A percentile compares a stretch with the other conserved stretches of the same genome.
These are phyloP conservation scores for Pomacea maculata DNA, from an alignment of 1,140 invertebrate genomes.

Conservation along the genomic window DNA sequence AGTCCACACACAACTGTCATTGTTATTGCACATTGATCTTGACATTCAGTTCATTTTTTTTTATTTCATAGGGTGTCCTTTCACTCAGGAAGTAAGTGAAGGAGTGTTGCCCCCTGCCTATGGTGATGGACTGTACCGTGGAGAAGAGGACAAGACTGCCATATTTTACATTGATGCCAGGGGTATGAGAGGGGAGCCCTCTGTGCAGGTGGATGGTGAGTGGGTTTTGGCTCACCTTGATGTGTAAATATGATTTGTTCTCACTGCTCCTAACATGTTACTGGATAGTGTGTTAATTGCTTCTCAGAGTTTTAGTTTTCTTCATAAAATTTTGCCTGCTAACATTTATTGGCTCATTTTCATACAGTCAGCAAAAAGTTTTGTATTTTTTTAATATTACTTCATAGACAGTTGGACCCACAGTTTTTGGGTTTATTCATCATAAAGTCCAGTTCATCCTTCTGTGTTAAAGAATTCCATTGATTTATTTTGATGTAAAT, in stretches of 20 bases:
- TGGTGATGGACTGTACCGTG: conserved; percentile 61
- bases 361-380: no score
- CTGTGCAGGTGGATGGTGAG: conserved; percentile 62
- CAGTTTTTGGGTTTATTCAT: no score
- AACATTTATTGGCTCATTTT: no score
- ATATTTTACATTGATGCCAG: conserved; percentile 66
- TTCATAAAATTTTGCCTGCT: no score
- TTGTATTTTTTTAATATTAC: no score
- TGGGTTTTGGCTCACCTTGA: neutral
- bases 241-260: no score
- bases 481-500: conserved; percentile 9
- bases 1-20: neutral
- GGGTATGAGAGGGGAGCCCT: conserved; percentile 61
- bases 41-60: neutral
- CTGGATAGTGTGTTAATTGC: no score
- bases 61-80: conserved; percentile 50
- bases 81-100: conserved; percentile 53
- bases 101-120: conserved; percentile 53
- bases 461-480: neutral
- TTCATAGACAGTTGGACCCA: no score
- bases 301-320: no score
- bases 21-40: neutral
- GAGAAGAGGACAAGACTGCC: conserved; percentile 62
- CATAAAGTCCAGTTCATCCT: no score
- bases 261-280: no score